A percentile compares a stretch with the other conserved stretches of the same genome.
Conservation (phyloP, 64 coral and sea anemone genomes). For the Cladopsammia gracilis region DNA sequence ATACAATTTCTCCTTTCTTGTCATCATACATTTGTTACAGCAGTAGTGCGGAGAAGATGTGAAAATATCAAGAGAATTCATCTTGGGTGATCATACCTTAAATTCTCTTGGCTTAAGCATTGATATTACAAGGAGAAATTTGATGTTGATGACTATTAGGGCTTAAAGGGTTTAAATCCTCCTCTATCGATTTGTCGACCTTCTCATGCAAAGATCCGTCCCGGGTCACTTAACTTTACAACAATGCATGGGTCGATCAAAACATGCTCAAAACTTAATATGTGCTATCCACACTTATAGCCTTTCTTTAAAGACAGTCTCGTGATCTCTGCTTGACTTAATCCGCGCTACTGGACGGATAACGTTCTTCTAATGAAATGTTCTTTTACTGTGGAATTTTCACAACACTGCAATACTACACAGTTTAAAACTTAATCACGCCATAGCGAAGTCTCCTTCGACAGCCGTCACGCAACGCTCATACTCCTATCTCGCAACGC, state of each 20-base stretch:
- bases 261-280: background rate
- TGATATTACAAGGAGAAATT: no score
- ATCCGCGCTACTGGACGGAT: background rate
- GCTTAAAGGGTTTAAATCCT: background rate
- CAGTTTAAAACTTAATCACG: background rate
- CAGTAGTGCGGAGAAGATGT: no score
- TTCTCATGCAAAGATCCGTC: background rate
- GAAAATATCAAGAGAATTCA: no score
- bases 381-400: background rate
- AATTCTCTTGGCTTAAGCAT: no score
- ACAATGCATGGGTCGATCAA: background rate
- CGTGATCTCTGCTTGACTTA: background rate
- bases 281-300: background rate
- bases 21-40: no score
- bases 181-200: background rate
- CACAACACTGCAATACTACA: background rate
- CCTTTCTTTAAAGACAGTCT: background rate
- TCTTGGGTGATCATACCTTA: no score
- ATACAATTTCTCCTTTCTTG: no score
- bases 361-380: constrained; percentile 23
- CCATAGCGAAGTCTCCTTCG: background rate
- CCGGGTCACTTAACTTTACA: background rate
- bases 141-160: no score
- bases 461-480: background rate
- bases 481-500: no score